phyloP scores from a whole-genome alignment of 2,888 invertebrate genomes.

The Yponomeuta plumbellus region DNA sequence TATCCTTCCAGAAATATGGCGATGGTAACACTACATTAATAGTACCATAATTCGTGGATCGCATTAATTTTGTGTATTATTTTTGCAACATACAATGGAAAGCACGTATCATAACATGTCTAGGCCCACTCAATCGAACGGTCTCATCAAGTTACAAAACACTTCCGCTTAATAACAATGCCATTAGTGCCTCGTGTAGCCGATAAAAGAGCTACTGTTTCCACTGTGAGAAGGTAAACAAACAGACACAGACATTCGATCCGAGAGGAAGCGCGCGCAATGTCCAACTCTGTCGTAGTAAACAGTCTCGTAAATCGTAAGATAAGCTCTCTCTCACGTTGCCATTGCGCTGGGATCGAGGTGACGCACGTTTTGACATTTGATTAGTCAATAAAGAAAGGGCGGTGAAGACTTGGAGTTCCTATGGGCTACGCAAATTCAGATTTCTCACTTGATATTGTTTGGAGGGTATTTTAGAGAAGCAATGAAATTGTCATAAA shows the following conservation, averaged over 20 bases:
- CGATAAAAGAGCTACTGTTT: conserved; percentile 13
- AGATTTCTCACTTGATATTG: too few species aligned
- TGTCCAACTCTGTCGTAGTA: conserved; percentile 23
- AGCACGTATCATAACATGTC: too few species aligned
- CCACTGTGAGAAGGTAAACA: not conserved
- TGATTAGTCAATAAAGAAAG: not conserved
- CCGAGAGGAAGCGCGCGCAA: conserved; percentile 1
- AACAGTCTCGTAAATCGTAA: conserved; percentile 31
- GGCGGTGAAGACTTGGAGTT: too few species aligned
- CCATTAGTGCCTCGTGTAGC: conserved; percentile 5
- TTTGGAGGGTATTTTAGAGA: too few species aligned
- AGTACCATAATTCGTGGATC: too few species aligned
- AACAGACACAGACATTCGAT: conserved; percentile 7
- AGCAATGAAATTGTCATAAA: too few species aligned
- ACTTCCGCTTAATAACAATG: conserved; percentile 2
- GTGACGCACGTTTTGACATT: conserved; percentile 6
- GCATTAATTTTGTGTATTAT: too few species aligned
- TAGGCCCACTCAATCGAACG: too few species aligned
- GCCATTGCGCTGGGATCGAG: not conserved
- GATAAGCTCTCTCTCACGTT: conserved; percentile 8
- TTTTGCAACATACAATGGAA: too few species aligned
- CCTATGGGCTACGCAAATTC: too few species aligned
- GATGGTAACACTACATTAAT: too few species aligned
- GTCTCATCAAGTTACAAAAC: not conserved
- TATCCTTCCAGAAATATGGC: too few species aligned